Conservation (phyloP, 2,797 vertebrate genomes). For the Poeciliopsis presidionis region DNA sequence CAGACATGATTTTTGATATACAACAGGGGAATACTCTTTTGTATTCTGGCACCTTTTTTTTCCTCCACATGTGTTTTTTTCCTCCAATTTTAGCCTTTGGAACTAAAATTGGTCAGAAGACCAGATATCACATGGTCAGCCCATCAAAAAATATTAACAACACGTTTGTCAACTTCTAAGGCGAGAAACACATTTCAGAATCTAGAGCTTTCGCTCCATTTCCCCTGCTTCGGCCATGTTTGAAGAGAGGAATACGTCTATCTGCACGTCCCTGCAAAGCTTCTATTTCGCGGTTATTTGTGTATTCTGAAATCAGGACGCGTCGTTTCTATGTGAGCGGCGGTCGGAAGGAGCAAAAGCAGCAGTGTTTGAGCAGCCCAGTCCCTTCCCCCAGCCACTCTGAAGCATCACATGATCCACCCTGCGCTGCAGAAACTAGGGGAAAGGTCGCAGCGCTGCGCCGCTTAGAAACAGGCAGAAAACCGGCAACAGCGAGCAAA, state of each 20-base stretch:
- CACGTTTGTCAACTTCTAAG: not conserved
- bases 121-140: not conserved
- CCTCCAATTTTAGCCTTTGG: not conserved
- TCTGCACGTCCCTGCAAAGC: not conserved
- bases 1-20: not conserved
- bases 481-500: conserved; percentile 18
- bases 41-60: not conserved
- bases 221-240: not conserved
- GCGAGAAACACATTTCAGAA: not conserved
- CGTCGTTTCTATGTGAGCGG: conserved; percentile 27
- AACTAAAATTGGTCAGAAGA: not conserved
- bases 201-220: not conserved
- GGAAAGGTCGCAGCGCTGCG: conserved; percentile 80
- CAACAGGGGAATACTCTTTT: not conserved
- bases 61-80: not conserved
- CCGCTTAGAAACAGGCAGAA: conserved; percentile 51
- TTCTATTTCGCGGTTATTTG: not conserved
- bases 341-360: conserved; percentile 30
- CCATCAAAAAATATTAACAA: not conserved
- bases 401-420: conserved; percentile 77
- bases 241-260: not conserved
- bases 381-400: conserved; percentile 66
- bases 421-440: conserved; percentile 79
- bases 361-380: conserved; percentile 25
- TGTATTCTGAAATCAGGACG: conserved; percentile 46